A percentile compares a stretch with the other conserved stretches of the same genome.
These are phyloP conservation scores for Brachyrhaphis roseni DNA, from an alignment of 2,797 vertebrate species.

Conservation along the genomic window DNA sequence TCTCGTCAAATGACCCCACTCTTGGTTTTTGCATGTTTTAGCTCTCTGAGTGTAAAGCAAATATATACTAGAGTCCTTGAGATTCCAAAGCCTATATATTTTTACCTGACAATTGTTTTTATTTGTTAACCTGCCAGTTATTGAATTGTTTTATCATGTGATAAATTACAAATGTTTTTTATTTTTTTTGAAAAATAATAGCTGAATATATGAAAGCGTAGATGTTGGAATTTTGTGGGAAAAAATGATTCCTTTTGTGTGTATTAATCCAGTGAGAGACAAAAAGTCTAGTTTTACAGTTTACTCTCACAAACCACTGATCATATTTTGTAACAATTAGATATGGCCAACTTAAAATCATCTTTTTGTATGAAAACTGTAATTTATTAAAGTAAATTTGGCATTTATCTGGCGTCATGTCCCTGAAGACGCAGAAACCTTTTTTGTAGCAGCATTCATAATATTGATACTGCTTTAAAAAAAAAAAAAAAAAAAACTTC, in stretches of 20 bases:
- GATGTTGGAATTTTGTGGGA: not conserved
- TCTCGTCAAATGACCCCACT: conserved; percentile 21
- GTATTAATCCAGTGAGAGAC: not conserved
- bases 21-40: conserved; percentile 50
- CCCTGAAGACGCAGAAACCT: no score
- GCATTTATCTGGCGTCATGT: not conserved
- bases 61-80: not conserved
- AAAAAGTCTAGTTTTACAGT: not conserved
- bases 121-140: not conserved
- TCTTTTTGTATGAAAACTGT: not conserved
- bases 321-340: not conserved
- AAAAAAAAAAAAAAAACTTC: not conserved
- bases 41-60: conserved; percentile 22
- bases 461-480: not conserved
- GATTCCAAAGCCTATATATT: not conserved
- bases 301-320: not conserved
- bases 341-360: not conserved
- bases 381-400: not conserved
- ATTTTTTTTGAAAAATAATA: not conserved
- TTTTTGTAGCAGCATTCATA: not conserved
- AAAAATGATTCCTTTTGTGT: not conserved
- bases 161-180: not conserved
- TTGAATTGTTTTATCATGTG: not conserved
- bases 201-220: not conserved
- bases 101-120: not conserved